Base-by-base conservation (phyloP, 2,888 invertebrate genomes). In the Biston betularia region DNA sequence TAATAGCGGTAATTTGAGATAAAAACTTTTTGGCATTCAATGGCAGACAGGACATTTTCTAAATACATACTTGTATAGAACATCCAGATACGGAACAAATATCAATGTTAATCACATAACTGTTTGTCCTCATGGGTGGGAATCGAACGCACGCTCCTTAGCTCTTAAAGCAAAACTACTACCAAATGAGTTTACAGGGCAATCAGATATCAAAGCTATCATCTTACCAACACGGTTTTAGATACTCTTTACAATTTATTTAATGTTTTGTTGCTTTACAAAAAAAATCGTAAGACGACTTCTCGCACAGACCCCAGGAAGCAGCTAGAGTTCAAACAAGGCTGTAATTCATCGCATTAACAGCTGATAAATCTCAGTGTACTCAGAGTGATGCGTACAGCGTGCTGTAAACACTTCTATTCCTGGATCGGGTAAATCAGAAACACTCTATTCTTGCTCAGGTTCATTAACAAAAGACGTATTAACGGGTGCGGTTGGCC, bases 361-460 rank as follows among this genome's bases (percentile, higher is more conserved):
- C 88, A 88, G 85, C 87, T 86, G 85, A 86, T 82, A 82, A 86
- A 86, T 87, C 82, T 84, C 82, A 82, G 80, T 81, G 76, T 79
- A 82, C 79, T 73, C 72, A 35, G 48, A 24, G 46, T 61, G 40
- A 63, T 50, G 52, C 49, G 53, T 66, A 72, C 69, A 72, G 75
- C 80, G 79, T 80, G 50, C 59, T 55, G 72, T 69, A 75, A 85
- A 90, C 90, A 74, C 73, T 74, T 79, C 88, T 92, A 91, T 92
- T 91, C 86, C 83, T 74, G 81, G 57, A 34, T 53, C 63, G 54
- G 50, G 58, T 49, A 63, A 44, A 61, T 59, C 40, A 50, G 65
- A 75, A 85, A 89, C 89, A 73, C 73, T 74, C 88, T 92, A 91
- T 91, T 91, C 85, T 84, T 75, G 82, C 77, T 79, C 79, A 82